Evolutionary conservation across 2,888 invertebrate species (phyloP), one percentile per base, ranked within the genome.

Genomic region (Steinernema scapterisci): DNA sequence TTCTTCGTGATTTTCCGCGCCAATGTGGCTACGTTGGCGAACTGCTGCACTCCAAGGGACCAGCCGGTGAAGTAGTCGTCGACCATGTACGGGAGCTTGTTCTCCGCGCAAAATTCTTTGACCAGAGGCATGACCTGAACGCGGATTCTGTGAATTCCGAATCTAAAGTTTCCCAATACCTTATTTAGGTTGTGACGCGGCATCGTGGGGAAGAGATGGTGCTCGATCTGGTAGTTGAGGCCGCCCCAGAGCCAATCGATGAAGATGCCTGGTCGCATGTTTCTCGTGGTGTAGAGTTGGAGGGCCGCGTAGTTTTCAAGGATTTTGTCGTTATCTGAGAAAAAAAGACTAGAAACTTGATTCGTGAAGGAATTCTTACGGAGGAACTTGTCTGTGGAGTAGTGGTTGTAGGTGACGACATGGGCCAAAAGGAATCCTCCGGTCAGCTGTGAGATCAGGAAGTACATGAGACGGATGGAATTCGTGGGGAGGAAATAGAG

Each of bases 181-280:
- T 81, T 81, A 56, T 76, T 79, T 54, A 85, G 77, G 71, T 84
- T 85, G 78, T 85, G 82, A 21, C 85, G 78, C n/a, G 85, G 85
- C 85, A 85, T 85, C 11, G 84, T 85, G 19, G 85, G 85, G 81
- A 85, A 86, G 56, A 85, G 76, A 73, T 85, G 86, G 73, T 85
- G 85, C 75, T 86, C 86, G 73, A 86, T 84, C 80, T 86, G 85
- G 75, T 84, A 86, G 78, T 86, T 86, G 19, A 85, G 80, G 56
- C 86, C 86, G 51, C 85, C 85, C 85, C 85, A 85, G 9, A 86
- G 79, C 85, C 85, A 86, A 73, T 85, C 85, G 73, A 86, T 84
- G 74, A 85, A 80, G 6, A 76, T 70, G 54, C 81, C 80, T 9
- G 84, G 82, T 7, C 81, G 79, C 86, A 86, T 86, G 75, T 86